These are phyloP conservation scores for Amitus sp. DNA, from an alignment of 2,888 invertebrate species.

Conservation along the genomic window DNA sequence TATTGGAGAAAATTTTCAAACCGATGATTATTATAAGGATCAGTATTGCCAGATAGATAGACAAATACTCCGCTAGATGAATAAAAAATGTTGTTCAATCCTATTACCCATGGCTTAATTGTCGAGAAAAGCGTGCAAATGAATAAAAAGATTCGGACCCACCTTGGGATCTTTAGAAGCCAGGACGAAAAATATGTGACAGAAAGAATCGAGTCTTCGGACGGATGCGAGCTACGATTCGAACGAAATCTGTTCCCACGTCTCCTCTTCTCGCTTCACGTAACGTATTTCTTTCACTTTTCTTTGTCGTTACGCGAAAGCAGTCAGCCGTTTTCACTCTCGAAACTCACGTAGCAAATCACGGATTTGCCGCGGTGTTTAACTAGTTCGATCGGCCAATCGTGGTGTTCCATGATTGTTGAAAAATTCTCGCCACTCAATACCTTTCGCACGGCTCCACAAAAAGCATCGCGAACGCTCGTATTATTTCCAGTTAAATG, in stretches of 20 bases:
- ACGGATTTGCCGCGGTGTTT: conserved; percentile 48
- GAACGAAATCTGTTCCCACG: conserved; percentile 46
- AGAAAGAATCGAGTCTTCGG: not conserved
- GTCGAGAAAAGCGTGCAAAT: not conserved
- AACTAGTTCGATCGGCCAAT: conserved; percentile 40
- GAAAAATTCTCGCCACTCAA: not conserved
- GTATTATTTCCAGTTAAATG: not conserved
- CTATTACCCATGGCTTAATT: too few species aligned
- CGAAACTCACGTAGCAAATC: conserved; percentile 53
- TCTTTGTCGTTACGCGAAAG: conserved; percentile 29
- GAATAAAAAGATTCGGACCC: not conserved
- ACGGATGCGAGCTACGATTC: conserved; percentile 8
- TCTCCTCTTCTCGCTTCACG: conserved; percentile 29
- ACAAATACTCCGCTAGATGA: not conserved
- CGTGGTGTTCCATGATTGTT: conserved; percentile 47
- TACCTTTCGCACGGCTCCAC: not conserved
- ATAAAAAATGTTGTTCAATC: not conserved
- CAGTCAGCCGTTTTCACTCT: conserved; percentile 54
- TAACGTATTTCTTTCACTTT: conserved; percentile 43
- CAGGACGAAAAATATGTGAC: not conserved
- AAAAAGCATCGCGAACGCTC: not conserved
- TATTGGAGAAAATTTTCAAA: too few species aligned
- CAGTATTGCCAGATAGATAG: too few species aligned
- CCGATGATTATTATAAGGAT: too few species aligned
- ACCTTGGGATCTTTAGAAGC: not conserved